These are phyloP conservation scores for Auanema sp. DNA, from an alignment of 2,888 invertebrate species.

Conservation along the genomic window DNA sequence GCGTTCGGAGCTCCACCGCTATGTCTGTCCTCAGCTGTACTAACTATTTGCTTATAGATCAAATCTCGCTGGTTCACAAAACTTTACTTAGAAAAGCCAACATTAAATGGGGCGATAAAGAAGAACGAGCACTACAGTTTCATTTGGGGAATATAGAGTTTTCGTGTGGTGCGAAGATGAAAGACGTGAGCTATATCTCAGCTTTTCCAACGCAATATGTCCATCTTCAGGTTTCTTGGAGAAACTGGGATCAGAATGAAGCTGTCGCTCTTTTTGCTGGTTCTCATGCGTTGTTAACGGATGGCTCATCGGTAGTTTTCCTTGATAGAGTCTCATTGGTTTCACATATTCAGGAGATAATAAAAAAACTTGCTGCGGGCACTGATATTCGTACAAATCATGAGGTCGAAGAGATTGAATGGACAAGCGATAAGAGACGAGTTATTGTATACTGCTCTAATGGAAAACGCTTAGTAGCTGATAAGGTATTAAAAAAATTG, in stretches of 20 bases:
- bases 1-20: no score
- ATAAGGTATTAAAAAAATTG: slow-evolving; percentile 16
- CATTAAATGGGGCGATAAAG: slow-evolving; percentile 23
- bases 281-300: slow-evolving; percentile 65
- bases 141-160: slow-evolving; percentile 68
- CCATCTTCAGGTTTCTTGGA: slow-evolving; percentile 23
- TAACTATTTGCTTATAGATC: slow-evolving; percentile 16
- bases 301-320: slow-evolving; percentile 63
- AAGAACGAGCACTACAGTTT: slow-evolving; percentile 65
- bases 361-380: slow-evolving; percentile 64
- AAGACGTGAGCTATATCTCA: slow-evolving; percentile 29
- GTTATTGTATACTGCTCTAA: slow-evolving; percentile 15
- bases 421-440: slow-evolving; percentile 18
- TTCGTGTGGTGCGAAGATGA: slow-evolving; percentile 66
- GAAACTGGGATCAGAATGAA: slow-evolving; percentile 69
- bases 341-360: slow-evolving; percentile 45
- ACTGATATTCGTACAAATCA: slow-evolving; percentile 59
- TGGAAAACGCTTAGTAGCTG: slow-evolving; percentile 21
- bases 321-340: not conserved
- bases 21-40: no score
- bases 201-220: slow-evolving; percentile 14
- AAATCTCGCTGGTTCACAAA: slow-evolving; percentile 18
- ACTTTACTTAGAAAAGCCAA: slow-evolving; percentile 21
- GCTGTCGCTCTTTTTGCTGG: slow-evolving; percentile 67
- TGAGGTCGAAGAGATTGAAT: slow-evolving; percentile 16